phyloP scores from a whole-genome alignment of 2,888 invertebrate genomes.

The Apamea sordens region DNA sequence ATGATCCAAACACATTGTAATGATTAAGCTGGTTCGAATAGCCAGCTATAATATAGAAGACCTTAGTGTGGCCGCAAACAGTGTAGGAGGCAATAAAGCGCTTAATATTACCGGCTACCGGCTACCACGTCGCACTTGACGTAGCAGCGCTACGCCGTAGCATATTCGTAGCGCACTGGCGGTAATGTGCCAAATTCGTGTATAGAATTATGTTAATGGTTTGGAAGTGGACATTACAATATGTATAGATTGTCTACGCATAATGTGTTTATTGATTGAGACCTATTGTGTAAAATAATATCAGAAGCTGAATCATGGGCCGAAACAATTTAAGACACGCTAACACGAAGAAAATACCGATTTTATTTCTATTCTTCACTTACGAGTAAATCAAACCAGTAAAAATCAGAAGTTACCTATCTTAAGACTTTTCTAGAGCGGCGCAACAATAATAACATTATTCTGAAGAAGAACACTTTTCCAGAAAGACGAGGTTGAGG shows the following conservation, averaged over 20 bases:
- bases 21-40: conserved; percentile 33
- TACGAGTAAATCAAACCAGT: background rate
- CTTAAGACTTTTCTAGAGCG: background rate
- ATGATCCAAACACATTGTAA: conserved; percentile 24
- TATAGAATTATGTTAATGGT: conserved; percentile 40
- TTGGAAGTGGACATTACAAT: conserved; percentile 13
- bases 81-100: conserved; percentile 53
- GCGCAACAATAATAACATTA: conserved; percentile 20
- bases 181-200: conserved; percentile 57
- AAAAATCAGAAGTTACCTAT: background rate
- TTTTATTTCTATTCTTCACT: background rate
- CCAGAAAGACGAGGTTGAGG: conserved; percentile 29
- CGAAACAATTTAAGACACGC: background rate
- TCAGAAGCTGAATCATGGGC: background rate
- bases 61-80: conserved; percentile 44
- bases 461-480: conserved; percentile 25
- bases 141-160: conserved; percentile 65
- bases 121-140: conserved; percentile 52
- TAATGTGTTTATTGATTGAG: conserved; percentile 1
- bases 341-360: background rate
- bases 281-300: background rate
- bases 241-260: conserved; percentile 12
- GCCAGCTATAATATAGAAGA: conserved; percentile 26
- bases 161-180: conserved; percentile 48
- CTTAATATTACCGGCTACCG: conserved; percentile 56